Evolutionary conservation across 2,797 vertebrate species (phyloP).

Genomic region (Sylvia borin): DNA sequence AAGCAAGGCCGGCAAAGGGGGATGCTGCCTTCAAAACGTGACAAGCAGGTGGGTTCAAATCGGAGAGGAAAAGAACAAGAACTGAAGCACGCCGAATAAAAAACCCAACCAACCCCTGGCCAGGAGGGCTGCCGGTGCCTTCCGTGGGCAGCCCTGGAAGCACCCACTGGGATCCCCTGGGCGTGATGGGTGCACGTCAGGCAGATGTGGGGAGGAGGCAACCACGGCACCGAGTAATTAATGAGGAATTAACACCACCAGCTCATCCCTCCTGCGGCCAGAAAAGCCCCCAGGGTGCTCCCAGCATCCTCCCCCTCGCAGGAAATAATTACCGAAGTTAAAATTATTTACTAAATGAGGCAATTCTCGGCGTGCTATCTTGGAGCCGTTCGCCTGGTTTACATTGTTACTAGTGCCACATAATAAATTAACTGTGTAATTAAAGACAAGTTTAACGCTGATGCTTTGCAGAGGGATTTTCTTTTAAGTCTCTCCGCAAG

Average conservation of each 20-base stretch:
- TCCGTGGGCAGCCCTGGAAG: fast-evolving
- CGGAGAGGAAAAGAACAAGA: not conserved
- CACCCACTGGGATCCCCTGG: fast-evolving
- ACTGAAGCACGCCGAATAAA: not conserved
- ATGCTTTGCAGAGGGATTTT: constrained; percentile 52
- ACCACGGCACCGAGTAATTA: not conserved
- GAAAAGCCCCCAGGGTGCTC: not conserved
- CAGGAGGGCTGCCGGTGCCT: fast-evolving
- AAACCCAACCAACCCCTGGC: not conserved
- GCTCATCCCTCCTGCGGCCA: constrained; percentile 15
- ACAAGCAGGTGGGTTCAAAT: not conserved
- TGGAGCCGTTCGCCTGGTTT: constrained; percentile 30
- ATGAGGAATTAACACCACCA: constrained; percentile 42
- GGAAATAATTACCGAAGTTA: constrained; percentile 69
- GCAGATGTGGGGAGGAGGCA: not conserved
- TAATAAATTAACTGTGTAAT: constrained; percentile 70
- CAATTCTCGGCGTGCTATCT: constrained; percentile 47
- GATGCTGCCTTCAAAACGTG: not conserved
- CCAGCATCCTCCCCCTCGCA: not conserved
- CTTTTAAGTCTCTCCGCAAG: not conserved
- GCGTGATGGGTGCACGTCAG: fast-evolving
- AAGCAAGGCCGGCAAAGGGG: not conserved
- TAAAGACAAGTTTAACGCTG: constrained; percentile 56
- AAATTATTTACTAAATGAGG: constrained; percentile 77
- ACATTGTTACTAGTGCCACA: constrained; percentile 27